phyloP scores from a whole-genome alignment of 1,140 invertebrate species.

The Atopsyche davidsoni region DNA sequence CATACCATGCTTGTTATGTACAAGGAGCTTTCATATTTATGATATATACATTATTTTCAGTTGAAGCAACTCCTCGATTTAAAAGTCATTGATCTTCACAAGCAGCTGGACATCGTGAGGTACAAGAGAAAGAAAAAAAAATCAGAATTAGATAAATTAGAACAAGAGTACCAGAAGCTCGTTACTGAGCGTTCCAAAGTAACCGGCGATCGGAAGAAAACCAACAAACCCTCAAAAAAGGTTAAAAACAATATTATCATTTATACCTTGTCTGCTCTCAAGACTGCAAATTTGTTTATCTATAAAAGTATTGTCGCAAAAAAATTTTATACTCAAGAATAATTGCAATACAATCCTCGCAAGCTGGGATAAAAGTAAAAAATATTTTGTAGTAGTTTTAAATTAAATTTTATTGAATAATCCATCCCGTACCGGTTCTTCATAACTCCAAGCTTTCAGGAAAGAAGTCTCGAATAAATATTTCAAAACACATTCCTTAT shows the following conservation, averaged over 20 bases:
- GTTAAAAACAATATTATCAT: too few relatives aligned
- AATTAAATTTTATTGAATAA: slow-evolving; percentile 7
- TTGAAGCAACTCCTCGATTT: slow-evolving; percentile 58
- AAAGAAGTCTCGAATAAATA: too few relatives aligned
- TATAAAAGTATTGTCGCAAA: too few relatives aligned
- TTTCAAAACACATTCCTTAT: background rate
- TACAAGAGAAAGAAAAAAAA: slow-evolving; percentile 59
- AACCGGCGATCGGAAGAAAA: slow-evolving; percentile 38
- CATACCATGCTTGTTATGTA: background rate
- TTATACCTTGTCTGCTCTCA: too few relatives aligned
- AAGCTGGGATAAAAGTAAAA: background rate
- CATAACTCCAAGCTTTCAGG: too few relatives aligned
- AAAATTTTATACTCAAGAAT: too few relatives aligned
- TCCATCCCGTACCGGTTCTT: too few relatives aligned
- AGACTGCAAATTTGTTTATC: too few relatives aligned
- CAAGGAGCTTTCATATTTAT: too few relatives aligned
- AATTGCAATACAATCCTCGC: background rate
- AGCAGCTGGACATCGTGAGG: slow-evolving; percentile 66
- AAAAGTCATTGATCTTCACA: slow-evolving; percentile 68
- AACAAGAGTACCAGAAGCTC: slow-evolving; percentile 54
- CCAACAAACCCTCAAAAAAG: slow-evolving; percentile 41
- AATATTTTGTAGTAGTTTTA: background rate
- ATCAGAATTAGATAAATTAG: slow-evolving; percentile 48
- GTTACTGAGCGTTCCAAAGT: slow-evolving; percentile 40
- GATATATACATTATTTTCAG: slow-evolving; percentile 33